These are phyloP conservation scores for Phalacrocorax pelagicus DNA, from an alignment of 2,113 vertebrate genomes.

Conservation along the genomic window DNA sequence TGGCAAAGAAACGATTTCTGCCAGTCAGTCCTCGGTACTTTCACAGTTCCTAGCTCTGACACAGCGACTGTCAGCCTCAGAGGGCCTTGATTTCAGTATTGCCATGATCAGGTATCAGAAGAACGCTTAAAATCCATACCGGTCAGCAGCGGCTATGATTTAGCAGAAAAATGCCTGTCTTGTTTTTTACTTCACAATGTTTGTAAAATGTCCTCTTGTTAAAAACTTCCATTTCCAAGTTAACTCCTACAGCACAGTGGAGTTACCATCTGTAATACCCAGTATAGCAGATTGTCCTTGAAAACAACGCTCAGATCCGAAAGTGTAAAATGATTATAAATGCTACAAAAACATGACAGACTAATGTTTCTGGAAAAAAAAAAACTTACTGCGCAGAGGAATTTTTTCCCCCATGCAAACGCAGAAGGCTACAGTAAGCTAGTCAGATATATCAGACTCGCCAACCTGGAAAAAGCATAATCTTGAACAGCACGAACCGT, in stretches of 20 bases:
- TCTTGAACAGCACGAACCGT: background rate
- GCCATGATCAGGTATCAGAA: background rate
- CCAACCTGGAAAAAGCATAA: background rate
- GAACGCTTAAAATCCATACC: background rate
- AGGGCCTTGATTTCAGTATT: background rate
- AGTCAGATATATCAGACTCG: background rate
- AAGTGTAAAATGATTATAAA: background rate
- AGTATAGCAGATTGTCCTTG: background rate
- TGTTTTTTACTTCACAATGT: background rate
- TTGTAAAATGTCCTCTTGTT: background rate
- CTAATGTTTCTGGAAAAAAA: background rate
- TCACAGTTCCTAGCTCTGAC: background rate
- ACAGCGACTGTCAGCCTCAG: background rate
- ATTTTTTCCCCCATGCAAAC: background rate
- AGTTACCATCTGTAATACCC: background rate
- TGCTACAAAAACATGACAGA: background rate
- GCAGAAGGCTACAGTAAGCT: background rate
- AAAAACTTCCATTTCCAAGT: background rate
- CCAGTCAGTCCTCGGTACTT: background rate
- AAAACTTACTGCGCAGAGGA: background rate
- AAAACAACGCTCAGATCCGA: background rate
- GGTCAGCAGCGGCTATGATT: background rate
- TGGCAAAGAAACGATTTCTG: background rate
- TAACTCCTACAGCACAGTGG: background rate
- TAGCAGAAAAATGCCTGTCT: background rate